Base-by-base conservation (phyloP, 2,113 vertebrate genomes). In the Bubalus kerabau region DNA sequence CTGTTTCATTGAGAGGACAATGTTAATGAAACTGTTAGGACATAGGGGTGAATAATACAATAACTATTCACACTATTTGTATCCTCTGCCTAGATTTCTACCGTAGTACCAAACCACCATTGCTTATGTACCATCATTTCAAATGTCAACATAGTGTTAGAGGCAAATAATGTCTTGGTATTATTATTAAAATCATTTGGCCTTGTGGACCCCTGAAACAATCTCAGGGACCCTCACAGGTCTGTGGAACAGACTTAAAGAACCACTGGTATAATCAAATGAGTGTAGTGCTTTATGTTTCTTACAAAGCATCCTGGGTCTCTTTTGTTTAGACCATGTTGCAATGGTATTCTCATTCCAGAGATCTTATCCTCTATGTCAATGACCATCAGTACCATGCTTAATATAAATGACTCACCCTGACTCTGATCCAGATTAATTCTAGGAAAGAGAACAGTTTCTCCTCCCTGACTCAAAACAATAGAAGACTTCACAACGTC, bases 1-100 rank as follows among this genome's bases (percentile, higher is more conserved):
- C 46, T 94, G 1, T 98, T 95, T 95, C 17, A 64, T 56, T 95
- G 57, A 94, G 57, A 94, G 24, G 9, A 90, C 43, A 91, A 19
- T 74, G 56, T 83, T 97, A 83, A 81, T 92, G 64, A 96, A 74
- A 80, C 21, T 67, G 48, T 81, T 71, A 46, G 36, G 83, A 46
- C 2, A 50, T 89, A 13, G 16, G 28, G 93, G 82, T 90, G 16
- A 95, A 48, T 89, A 93, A 88, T 67, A 23, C 15, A 96, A 13
- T 76, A 30, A 91, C 10, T 90, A 9, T 82, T 62, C 50, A 57
- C 80, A 64, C 26, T 90, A 6, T 90, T 97, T 95, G 56, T 5
- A 96, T 76, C 46, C 19, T 71, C 13, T 54, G 40, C 11, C 76
- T 93, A 81, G 17, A 82, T 86, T 94, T 93, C 26, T 71, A 57